Base-by-base conservation (phyloP, 2,888 invertebrate genomes). In the Tuta absoluta region DNA sequence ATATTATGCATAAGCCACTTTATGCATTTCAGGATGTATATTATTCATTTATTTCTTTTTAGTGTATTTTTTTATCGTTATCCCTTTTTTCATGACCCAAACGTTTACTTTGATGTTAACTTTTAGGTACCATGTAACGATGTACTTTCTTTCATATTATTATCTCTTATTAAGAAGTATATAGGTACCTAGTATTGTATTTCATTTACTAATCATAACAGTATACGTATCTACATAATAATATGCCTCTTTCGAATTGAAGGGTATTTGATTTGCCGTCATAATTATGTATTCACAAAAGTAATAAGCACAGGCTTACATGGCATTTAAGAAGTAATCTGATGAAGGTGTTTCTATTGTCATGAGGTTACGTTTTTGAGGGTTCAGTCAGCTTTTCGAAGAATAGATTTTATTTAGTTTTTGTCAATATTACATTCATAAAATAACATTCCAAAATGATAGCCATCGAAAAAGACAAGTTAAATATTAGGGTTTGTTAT, bases 301-400 rank as follows among this genome's bases (percentile, higher is more conserved):
- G 45, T 14, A 45, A 45, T 45, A 45, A 71, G 65, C 66, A 67
- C 53, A 65, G 11, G 12, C 41, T 45, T 45, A 45, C 2, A 4
- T 45, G 3, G 2, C 4, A 45, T 45, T 11, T n/a, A 45, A 45
- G n/a, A 45, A 45, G 45, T 5, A 1, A 5, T 45, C 37, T 45
- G n/a, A 3, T 45, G 4, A n/a, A 41, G 41, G 3, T 14, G 3
- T 41, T 41, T n/a, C n/a, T 12, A 41, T 12, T 41, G 41, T 41
- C 41, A 41, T 41, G 1, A 19, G 10, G n/a, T n/a, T 3, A 17
- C 17, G 19, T 17, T 48, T 48, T 19, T 19, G 19, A 19, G 10
- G 11, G 19, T 48, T 48, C 19, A 48, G 10, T 19, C n/a, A 48
- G 48, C 19, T 49, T 49, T 12, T 21, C 12, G 21, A 49, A 11